Evolutionary conservation across 2,888 invertebrate species (phyloP).

Genomic region (Rhagonycha fulva): DNA sequence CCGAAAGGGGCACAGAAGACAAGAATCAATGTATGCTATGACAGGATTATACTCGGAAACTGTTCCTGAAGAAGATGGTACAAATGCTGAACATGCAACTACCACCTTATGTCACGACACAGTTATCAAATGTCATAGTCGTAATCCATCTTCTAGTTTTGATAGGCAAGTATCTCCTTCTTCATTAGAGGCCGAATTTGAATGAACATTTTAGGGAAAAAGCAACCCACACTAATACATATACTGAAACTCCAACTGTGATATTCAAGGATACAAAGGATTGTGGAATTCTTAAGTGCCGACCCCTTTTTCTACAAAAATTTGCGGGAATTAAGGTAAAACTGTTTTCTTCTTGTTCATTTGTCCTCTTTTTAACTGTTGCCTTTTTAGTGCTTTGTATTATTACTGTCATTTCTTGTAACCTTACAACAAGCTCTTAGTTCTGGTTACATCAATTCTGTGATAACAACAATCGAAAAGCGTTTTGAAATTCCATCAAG

Average conservation of each 20-base stretch:
- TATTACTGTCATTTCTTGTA: slow-evolving; percentile 86
- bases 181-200: background rate
- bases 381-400: slow-evolving; percentile 77
- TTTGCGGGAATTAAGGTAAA: slow-evolving; percentile 86
- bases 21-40: slow-evolving; percentile 90
- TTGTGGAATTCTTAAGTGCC: slow-evolving; percentile 86
- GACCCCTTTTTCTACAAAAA: slow-evolving; percentile 82
- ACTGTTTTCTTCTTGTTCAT: background rate
- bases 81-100: slow-evolving; percentile 54
- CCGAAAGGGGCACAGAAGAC: slow-evolving; percentile 62
- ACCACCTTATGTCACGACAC: slow-evolving; percentile 51
- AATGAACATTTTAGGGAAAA: slow-evolving; percentile 52
- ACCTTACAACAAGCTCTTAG: slow-evolving; percentile 89
- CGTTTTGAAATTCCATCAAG: slow-evolving; percentile 93
- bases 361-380: background rate
- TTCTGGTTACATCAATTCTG: slow-evolving; percentile 91
- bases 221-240: slow-evolving; percentile 63
- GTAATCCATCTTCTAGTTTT: slow-evolving; percentile 76
- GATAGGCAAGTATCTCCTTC: slow-evolving; percentile 60
- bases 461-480: slow-evolving; percentile 96
- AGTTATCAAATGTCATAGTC: slow-evolving; percentile 76
- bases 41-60: slow-evolving; percentile 82
- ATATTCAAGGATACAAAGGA: slow-evolving; percentile 71
- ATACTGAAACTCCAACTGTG: slow-evolving; percentile 63
- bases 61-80: slow-evolving; percentile 63